Conservation (phyloP, 1,140 invertebrate genomes). For the Pogonognathellus flavescens region DNA sequence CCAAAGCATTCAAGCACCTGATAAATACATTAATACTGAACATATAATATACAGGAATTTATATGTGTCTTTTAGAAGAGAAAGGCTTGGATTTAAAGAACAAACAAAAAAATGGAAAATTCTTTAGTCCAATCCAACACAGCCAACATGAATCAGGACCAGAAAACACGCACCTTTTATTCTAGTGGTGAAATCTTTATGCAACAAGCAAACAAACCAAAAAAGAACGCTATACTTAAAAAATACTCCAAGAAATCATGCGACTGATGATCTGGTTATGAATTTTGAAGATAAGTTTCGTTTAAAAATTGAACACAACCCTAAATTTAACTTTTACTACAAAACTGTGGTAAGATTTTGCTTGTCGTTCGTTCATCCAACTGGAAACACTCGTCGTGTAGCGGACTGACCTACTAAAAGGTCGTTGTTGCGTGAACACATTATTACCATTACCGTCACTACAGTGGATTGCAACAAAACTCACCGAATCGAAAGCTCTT, state of each 20-base stretch:
- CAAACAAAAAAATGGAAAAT: background rate
- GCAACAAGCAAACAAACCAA: too few relatives aligned
- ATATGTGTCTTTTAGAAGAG: conserved; percentile 25
- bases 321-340: conserved; percentile 1
- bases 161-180: too few relatives aligned
- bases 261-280: conserved; percentile 16
- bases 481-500: too few relatives aligned
- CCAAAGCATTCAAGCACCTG: conserved; percentile 40
- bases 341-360: background rate
- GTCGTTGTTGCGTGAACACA: too few relatives aligned
- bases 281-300: background rate
- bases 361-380: conserved; percentile 13
- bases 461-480: too few relatives aligned
- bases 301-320: background rate
- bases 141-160: too few relatives aligned
- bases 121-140: background rate
- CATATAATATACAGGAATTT: conserved; percentile 9
- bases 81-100: conserved; percentile 31
- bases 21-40: background rate
- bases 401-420: too few relatives aligned
- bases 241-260: too few relatives aligned
- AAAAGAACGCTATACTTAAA: too few relatives aligned
- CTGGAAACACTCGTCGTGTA: background rate
- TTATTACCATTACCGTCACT: too few relatives aligned
- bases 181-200: too few relatives aligned